A percentile compares a stretch with the other conserved stretches of the same genome.
phyloP scores from a whole-genome alignment of 2,888 invertebrate species.

The Cryptus armator region DNA sequence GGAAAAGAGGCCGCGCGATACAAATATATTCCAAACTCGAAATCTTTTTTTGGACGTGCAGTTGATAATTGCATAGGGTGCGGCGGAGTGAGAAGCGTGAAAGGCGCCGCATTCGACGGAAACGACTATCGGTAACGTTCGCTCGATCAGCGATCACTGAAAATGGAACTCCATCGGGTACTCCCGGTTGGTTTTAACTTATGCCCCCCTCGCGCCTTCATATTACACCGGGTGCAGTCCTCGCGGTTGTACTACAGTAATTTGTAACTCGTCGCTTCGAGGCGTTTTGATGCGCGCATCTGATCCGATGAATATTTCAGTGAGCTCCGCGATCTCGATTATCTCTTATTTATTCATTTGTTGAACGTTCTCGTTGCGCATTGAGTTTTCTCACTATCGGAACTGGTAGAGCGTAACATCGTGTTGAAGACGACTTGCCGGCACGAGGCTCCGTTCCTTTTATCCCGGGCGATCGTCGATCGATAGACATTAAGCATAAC shows the following conservation, averaged over 20 bases:
- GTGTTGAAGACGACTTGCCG: slow-evolving; percentile 4
- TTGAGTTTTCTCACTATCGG: slow-evolving; percentile 13
- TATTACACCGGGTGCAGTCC: neutral
- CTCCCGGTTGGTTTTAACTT: slow-evolving; percentile 48
- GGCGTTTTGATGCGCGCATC: slow-evolving; percentile 45
- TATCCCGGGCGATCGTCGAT: slow-evolving; percentile 65
- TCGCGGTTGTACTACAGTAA: slow-evolving; percentile 2
- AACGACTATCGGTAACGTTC: slow-evolving; percentile 45
- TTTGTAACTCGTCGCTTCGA: neutral
- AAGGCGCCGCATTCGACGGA: slow-evolving; percentile 59
- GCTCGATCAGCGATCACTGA: slow-evolving; percentile 51
- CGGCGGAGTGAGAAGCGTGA: slow-evolving; percentile 30
- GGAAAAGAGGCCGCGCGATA: neutral
- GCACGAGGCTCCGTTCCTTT: slow-evolving; percentile 29
- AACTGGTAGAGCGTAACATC: neutral
- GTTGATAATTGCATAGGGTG: slow-evolving; percentile 45
- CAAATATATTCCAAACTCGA: slow-evolving; percentile 41
- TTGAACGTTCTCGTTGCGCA: neutral
- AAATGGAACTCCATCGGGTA: slow-evolving; percentile 61
- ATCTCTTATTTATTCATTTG: slow-evolving; percentile 12
- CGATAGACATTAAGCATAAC: slow-evolving; percentile 62
- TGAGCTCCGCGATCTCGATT: slow-evolving; percentile 41
- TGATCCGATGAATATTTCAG: slow-evolving; percentile 62
- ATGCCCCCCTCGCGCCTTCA: slow-evolving; percentile 2
- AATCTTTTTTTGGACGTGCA: slow-evolving; percentile 54